Evolutionary conservation across 1,140 invertebrate species (phyloP), one percentile per base, ranked within the genome.

Genomic region (Sweltsa coloradensis): DNA sequence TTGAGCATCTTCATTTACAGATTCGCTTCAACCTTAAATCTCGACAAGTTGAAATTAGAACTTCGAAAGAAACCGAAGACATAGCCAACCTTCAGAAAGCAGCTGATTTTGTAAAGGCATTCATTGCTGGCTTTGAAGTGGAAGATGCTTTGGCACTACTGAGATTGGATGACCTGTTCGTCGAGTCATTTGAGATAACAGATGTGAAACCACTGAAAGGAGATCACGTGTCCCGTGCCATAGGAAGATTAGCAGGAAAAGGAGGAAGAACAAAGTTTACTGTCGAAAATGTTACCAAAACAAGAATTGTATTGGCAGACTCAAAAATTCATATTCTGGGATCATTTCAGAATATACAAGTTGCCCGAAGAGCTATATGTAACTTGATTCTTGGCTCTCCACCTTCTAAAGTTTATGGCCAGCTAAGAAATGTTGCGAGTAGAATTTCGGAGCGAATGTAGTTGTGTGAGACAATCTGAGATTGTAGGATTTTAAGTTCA

Each of bases 241-340:
- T 99, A 57, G 96, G 96, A 18, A 74, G 96, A 55, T 71, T 99
- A 34, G 96, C 96, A 13, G 97, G 97, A 0, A 97, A 98, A 72
- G 88, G 91, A 49, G 97, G 96, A 18, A 78, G 89, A 51, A 99
- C 93, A 3, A 99, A 97, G 63, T 97, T 90, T 58, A 97, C 94
- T 2, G 98, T 99, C 60, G 96, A 99, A 72, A 99, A 99, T 70
- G 90, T 89, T 0, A 99, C 96, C 7, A 98, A 97, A 70, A 98
- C 95, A 0, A 81, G 97, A 66, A 97, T 99, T 58, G 90, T 99
- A 18, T 66, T 99, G 43, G 95, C 95, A 34, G 94, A 98, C 60
- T 80, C 76, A 50, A 97, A 96, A 76, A 88, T 99, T 53, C 95
- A 99, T 64, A 90, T 99, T 48, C 71, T 99, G 34, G 97, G 97